Conservation (phyloP, 2,888 invertebrate species). For the Gordius sp. region DNA sequence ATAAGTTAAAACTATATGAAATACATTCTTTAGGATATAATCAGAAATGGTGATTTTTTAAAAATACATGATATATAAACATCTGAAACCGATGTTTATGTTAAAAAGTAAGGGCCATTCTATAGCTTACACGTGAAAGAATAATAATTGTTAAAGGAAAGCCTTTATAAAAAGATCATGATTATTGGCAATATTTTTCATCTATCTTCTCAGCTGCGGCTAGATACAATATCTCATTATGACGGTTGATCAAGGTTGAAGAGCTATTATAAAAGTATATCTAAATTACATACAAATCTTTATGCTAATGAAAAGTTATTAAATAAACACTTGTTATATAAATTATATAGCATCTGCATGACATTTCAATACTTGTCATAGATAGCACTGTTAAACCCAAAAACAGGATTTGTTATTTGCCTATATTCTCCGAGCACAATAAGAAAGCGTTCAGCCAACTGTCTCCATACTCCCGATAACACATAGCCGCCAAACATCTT, state of each 20-base stretch:
- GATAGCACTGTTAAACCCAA: neutral
- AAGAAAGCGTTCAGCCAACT: neutral
- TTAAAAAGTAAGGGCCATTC: too few relatives aligned
- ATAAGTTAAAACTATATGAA: too few relatives aligned
- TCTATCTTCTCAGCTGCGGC: neutral
- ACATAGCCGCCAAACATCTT: conserved; percentile 9
- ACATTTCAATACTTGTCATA: conserved; percentile 9
- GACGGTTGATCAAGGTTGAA: neutral
- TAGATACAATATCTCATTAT: neutral
- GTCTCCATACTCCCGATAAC: neutral
- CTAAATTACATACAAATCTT: neutral
- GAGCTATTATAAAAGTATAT: neutral
- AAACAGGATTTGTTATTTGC: neutral
- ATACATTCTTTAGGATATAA: too few relatives aligned
- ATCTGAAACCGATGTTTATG: too few relatives aligned
- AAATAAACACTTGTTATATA: neutral
- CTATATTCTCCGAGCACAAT: neutral
- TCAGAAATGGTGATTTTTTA: too few relatives aligned
- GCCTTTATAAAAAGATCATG: too few relatives aligned
- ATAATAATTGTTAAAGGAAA: too few relatives aligned
- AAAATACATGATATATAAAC: too few relatives aligned
- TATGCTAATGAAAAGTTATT: neutral
- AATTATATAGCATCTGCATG: neutral
- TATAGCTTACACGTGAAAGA: too few relatives aligned
- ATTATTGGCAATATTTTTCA: conserved; percentile 1